phyloP scores from a whole-genome alignment of 1,140 invertebrate species.

The Wasmannia auropunctata region DNA sequence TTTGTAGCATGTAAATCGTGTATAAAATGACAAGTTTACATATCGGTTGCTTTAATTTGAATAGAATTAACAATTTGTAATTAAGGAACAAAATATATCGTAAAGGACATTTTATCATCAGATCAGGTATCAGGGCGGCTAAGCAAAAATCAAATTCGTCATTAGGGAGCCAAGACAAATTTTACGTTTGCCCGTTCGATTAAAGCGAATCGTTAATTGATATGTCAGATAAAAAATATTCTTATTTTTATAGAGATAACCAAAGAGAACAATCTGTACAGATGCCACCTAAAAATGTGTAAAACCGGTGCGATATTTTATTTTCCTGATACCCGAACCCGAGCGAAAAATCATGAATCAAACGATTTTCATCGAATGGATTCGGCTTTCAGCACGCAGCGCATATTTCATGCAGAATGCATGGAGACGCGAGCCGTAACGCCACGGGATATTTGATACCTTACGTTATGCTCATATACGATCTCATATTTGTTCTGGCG shows the following conservation, averaged over 20 bases:
- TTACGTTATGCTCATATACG: slow-evolving; percentile 9
- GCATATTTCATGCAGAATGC: slow-evolving; percentile 3
- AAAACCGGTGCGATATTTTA: neutral
- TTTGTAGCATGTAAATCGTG: neutral
- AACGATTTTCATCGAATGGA: neutral
- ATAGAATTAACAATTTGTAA: slow-evolving; percentile 18
- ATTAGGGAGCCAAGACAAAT: slow-evolving; percentile 56
- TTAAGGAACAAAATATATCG: neutral
- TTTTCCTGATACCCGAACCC: neutral
- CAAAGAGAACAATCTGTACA: neutral
- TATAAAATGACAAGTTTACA: neutral
- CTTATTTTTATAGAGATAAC: neutral
- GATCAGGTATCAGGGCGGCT: neutral
- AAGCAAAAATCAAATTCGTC: slow-evolving; percentile 58
- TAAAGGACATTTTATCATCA: slow-evolving; percentile 3
- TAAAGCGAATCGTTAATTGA: neutral
- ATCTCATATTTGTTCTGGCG: slow-evolving; percentile 45
- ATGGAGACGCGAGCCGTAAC: neutral
- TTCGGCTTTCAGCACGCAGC: slow-evolving; percentile 19
- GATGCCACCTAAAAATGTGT: neutral
- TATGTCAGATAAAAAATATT: neutral
- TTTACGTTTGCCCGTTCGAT: slow-evolving; percentile 33
- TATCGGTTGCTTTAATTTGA: neutral
- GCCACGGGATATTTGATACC: slow-evolving; percentile 35
- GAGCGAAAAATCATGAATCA: slow-evolving; percentile 30